Conservation (phyloP, 2,113 vertebrate genomes). For the Pogonocichla stellata region DNA sequence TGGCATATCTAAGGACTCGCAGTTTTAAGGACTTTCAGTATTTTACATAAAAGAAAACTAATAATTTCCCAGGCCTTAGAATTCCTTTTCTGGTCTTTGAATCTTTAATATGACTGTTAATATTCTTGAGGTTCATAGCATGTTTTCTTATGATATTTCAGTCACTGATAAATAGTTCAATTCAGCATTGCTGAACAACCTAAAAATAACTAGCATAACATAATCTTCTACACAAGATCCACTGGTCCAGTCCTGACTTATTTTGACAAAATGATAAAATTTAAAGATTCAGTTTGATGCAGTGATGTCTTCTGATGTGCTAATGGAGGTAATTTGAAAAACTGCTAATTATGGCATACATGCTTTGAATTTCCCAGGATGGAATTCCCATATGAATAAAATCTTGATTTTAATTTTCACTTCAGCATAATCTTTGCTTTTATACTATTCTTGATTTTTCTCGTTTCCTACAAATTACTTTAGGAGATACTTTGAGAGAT, state of each 20-base stretch:
- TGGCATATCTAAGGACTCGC: neutral
- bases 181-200: neutral
- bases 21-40: neutral
- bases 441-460: neutral
- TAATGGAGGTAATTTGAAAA: constrained; percentile 7
- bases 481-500: neutral
- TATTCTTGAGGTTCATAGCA: neutral
- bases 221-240: neutral
- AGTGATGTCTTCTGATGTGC: neutral
- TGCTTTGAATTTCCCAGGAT: neutral
- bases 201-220: neutral
- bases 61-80: neutral
- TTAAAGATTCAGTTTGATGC: neutral
- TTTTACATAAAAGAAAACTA: neutral
- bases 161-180: neutral
- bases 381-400: neutral
- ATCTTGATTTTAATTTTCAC: neutral
- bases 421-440: neutral
- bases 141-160: neutral
- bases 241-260: neutral
- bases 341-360: neutral
- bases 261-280: neutral
- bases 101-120: neutral
- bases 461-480: neutral
- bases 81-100: neutral